Evolutionary conservation across 2,113 vertebrate genomes (phyloP), one percentile per base, ranked within the genome.

Genomic region (Rhinopomastus cyanomelas): DNA sequence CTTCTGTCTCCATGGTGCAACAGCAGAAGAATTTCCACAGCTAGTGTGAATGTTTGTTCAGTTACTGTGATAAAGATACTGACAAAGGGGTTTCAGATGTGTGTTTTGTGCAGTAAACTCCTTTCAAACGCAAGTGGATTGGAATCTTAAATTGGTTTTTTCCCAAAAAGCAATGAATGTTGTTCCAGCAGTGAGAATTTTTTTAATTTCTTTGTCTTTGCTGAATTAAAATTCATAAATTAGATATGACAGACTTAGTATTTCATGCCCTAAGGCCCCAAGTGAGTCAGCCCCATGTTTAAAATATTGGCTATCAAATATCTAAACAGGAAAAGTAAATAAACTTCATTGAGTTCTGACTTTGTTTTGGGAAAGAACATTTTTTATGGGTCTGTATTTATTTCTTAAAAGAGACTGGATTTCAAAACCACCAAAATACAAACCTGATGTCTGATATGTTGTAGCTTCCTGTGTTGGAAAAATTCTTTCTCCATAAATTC

Each of bases 191-290:
- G 30, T 53, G 36, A 82, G 81, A 81, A n/a, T 44, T 78, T 67
- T 74, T 84, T 64, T 4, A 42, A 69, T 90, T 51, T 94, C 51
- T 20, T 87, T 75, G 75, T 80, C 55, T 56, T 6, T 26, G 37
- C 75, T 72, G 75, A 80, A 73, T 90, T 93, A n/a, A 85, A 48
- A 89, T 59, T 85, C 1, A 11, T 69, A 82, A 87, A 93, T 81
- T 46, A 27, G n/a, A 62, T 16, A 51, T 62, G 55, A 37, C 48
- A 88, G 74, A 25, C 18, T 80, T 66, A 56, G 48, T 52, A 8
- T 71, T 89, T 46, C 7, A 17, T 80, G 29, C 82, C 85, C 56
- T 66, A 39, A 57, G 71, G 53, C 36, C 72, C 37, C 8, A 44
- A 22, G 53, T n/a, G 26, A 90, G 84, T 79, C 81, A 92, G 36